Evolutionary conservation across 2,113 vertebrate genomes (phyloP).

Genomic region (Halcyon senegalensis): DNA sequence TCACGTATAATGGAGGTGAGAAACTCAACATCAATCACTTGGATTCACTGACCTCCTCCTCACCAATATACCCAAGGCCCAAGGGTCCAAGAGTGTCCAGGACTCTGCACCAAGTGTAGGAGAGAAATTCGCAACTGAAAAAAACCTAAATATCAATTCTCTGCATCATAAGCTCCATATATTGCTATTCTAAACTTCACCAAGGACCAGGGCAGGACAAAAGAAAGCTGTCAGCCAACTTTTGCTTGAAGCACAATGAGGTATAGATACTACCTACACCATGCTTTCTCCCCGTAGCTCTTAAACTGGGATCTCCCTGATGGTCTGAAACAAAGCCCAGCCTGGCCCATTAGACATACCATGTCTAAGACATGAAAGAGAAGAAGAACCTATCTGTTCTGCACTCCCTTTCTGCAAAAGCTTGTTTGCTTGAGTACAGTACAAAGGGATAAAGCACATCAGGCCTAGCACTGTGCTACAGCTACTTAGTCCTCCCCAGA

Average conservation of each 20-base stretch:
- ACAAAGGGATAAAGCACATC: background rate
- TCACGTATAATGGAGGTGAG: background rate
- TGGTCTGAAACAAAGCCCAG: background rate
- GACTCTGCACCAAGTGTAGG: background rate
- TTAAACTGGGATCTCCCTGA: background rate
- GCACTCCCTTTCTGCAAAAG: background rate
- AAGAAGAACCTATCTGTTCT: background rate
- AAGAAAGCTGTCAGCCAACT: background rate
- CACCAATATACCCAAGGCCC: background rate
- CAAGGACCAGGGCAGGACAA: background rate
- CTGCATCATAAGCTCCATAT: background rate
- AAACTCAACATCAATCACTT: background rate
- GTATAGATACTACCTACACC: accelerated
- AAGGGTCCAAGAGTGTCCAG: background rate
- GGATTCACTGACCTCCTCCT: background rate
- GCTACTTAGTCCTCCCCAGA: background rate
- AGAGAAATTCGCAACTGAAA: background rate
- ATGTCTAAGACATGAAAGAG: background rate
- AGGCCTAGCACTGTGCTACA: accelerated
- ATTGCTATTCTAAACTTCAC: background rate
- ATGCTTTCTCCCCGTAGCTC: background rate
- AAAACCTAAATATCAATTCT: background rate
- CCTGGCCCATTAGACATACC: background rate
- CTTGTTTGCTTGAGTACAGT: background rate
- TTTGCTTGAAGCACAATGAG: background rate